phyloP scores from a whole-genome alignment of 2,113 vertebrate species.

The Zosterops pallidus region DNA sequence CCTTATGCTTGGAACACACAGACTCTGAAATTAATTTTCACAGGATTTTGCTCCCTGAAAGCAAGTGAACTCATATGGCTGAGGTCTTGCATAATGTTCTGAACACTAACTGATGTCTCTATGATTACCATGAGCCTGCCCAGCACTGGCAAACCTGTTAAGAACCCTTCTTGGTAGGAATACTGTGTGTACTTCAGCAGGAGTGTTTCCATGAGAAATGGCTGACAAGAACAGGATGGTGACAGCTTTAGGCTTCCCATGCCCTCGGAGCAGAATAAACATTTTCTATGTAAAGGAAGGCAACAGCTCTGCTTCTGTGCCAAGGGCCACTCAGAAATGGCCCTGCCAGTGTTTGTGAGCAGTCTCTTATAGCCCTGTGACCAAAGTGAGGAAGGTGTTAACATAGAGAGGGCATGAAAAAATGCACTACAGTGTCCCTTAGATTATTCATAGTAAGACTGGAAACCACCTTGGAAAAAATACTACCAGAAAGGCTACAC shows the following conservation, averaged over 20 bases:
- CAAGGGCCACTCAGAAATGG: neutral
- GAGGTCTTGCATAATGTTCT: neutral
- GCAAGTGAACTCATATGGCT: neutral
- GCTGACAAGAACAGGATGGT: neutral
- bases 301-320: neutral
- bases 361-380: neutral
- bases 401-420: neutral
- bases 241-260: neutral
- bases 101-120: neutral
- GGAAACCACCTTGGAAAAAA: neutral
- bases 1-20: neutral
- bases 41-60: neutral
- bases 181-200: neutral
- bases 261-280: neutral
- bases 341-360: neutral
- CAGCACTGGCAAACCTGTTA: neutral
- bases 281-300: neutral
- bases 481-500: neutral
- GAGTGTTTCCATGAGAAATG: neutral
- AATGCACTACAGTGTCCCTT: neutral
- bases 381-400: neutral
- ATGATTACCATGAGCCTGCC: neutral
- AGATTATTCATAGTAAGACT: neutral
- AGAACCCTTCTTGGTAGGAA: neutral
- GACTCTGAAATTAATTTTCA: neutral